Evolutionary conservation across 2,113 vertebrate genomes (phyloP), one percentile per base, ranked within the genome.

Genomic region (Cinclus mexicanus): DNA sequence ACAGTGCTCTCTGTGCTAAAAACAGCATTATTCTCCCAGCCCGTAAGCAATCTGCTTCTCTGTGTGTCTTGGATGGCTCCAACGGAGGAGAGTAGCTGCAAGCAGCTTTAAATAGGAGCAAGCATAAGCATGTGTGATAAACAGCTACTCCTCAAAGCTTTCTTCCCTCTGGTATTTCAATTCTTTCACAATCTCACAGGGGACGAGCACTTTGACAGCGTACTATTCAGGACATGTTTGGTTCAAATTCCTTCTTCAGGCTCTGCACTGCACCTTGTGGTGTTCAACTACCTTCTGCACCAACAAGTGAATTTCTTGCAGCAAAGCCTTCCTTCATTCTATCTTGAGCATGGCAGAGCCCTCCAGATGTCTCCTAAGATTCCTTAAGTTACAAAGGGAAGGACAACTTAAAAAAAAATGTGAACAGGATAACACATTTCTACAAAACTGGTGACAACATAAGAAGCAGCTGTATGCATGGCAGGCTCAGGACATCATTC

Each of bases 31-130:
- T 86, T 84, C 44, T 81, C 71, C 85, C 86, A 83, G 92, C 79
- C 90, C 94, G 83, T 89, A 90, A 96, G 93, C 90, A 96, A 90
- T 97, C 94, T 93, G 82, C 90, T 90, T 77, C 82, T 87, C 85
- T 74, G 37, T 78, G 75, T 75, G 89, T 83, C 92, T 86, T 92
- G 87, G 60, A 91, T 28, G 60, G 47, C 87, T 96, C 41, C 0
- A 97, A 94, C 2, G 0, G 90, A 92, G 90, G 71, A 93, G 87
- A 87, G 64, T 76, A 75, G 89, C 95, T 96, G 74, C 74, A 83
- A 96, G 91, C 89, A 74, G 79, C 94, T 90, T 74, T 85, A 87
- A 95, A 90, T 50, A 91, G 92, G 90, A 96, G n/a, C 80, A 85
- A 74, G 76, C 52, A 93, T 79, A 88, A 95, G 79, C 47, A 55